phyloP scores from a whole-genome alignment of 2,888 invertebrate species.

The Orchesella flavescens region DNA sequence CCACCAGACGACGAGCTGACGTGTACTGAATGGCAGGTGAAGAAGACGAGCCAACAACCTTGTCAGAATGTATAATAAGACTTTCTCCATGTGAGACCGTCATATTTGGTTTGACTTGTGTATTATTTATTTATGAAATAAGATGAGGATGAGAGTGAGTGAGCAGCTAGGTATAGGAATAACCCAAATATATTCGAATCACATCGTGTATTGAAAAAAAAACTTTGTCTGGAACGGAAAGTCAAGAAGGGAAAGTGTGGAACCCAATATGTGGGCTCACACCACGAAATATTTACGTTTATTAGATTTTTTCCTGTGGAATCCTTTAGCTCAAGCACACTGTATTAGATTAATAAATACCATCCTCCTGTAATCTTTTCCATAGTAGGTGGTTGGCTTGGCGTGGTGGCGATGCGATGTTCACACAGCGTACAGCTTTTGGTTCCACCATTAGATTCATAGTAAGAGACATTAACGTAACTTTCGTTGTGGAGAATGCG shows the following conservation, averaged over 20 bases:
- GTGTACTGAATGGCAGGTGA: slow-evolving; percentile 54
- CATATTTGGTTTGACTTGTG: neutral
- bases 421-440: no score
- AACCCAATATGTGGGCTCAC: neutral
- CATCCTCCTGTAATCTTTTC: no score
- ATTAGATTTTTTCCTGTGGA: no score
- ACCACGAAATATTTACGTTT: no score
- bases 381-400: no score
- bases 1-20: slow-evolving; percentile 22
- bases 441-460: no score
- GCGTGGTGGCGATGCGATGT: no score
- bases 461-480: no score
- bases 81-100: slow-evolving; percentile 1
- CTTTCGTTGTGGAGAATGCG: neutral
- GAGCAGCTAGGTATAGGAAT: neutral
- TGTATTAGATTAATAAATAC: no score
- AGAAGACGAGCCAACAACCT: slow-evolving; percentile 24
- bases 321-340: no score
- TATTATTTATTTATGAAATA: slow-evolving; percentile 14
- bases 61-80: slow-evolving; percentile 47
- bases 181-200: slow-evolving; percentile 11
- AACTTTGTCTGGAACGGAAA: neutral
- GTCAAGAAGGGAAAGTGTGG: neutral
- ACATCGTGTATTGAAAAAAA: slow-evolving; percentile 9
- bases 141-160: neutral